These are phyloP conservation scores for Lucinisca nassula DNA, from an alignment of 2,888 invertebrate genomes.

Conservation along the genomic window DNA sequence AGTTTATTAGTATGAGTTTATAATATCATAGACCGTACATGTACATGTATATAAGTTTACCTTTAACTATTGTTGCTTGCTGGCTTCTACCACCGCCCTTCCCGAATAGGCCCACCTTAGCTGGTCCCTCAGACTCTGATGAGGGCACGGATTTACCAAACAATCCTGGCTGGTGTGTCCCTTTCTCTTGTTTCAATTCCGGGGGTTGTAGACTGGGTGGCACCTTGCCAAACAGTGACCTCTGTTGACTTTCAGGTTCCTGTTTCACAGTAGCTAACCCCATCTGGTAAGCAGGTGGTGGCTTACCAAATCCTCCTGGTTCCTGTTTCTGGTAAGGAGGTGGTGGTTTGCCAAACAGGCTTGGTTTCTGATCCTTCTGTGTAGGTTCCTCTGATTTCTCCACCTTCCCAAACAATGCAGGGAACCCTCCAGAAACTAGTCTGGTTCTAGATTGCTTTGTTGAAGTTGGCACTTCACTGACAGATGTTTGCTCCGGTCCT, in stretches of 20 bases:
- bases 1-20: no score
- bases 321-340: not conserved
- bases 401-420: not conserved
- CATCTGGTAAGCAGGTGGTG: not conserved
- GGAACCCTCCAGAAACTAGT: not conserved
- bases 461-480: no score
- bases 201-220: not conserved
- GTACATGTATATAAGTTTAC: no score
- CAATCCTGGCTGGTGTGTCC: constrained; percentile 8
- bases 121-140: not conserved
- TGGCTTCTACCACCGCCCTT: not conserved
- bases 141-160: constrained; percentile 38
- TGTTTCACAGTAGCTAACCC: not conserved
- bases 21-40: no score
- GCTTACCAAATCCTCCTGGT: constrained; percentile 7
- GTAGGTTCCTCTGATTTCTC: not conserved
- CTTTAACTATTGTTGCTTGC: not conserved
- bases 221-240: not conserved
- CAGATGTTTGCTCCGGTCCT: not conserved
- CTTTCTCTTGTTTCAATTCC: not conserved
- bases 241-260: not conserved
- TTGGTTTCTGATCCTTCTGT: not conserved
- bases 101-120: constrained; percentile 17
- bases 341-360: constrained; percentile 26
- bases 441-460: not conserved